Percentiles rank a stretch among this genome's conserved stretches.
Conservation (phyloP, 1,140 invertebrate species). For the Liolophura sinensis region DNA sequence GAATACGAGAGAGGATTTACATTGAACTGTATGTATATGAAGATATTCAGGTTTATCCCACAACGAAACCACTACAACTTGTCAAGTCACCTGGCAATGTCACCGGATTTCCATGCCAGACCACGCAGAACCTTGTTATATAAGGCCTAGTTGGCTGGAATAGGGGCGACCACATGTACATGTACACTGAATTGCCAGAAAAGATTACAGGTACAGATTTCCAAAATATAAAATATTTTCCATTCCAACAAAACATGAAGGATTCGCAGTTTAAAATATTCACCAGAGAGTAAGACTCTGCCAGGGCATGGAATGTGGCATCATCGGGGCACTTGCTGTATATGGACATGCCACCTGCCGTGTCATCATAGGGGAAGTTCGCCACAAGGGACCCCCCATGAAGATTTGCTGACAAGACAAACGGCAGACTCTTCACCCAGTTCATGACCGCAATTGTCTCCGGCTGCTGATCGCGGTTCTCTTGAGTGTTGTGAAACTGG, state of each 20-base stretch:
- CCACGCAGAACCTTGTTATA: too few relatives aligned
- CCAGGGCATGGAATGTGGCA: constrained; percentile 78
- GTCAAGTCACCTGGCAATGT: too few relatives aligned
- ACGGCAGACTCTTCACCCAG: constrained; percentile 84
- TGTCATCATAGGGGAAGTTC: constrained; percentile 83
- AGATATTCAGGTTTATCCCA: too few relatives aligned
- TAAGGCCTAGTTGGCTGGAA: too few relatives aligned
- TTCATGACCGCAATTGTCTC: constrained; percentile 90
- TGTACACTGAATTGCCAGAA: too few relatives aligned
- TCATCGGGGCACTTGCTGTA: constrained; percentile 83
- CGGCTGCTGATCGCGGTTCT: constrained; percentile 80
- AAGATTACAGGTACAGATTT: too few relatives aligned
- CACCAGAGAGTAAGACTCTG: constrained; percentile 77
- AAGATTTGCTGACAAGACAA: constrained; percentile 95
- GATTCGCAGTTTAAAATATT: constrained; percentile 31
- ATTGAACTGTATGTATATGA: too few relatives aligned
- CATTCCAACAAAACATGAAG: background rate
- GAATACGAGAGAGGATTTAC: too few relatives aligned
- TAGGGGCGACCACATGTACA: too few relatives aligned
- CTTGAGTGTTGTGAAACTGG: constrained; percentile 64
- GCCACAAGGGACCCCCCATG: constrained; percentile 92
- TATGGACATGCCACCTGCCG: constrained; percentile 22
- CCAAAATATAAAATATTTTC: too few relatives aligned
- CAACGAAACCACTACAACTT: too few relatives aligned
- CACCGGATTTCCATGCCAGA: too few relatives aligned